A percentile compares a stretch with the other conserved stretches of the same genome.
Evolutionary conservation across 2,888 invertebrate genomes (phyloP).

Genomic region (Alviniconcha strummeri): DNA sequence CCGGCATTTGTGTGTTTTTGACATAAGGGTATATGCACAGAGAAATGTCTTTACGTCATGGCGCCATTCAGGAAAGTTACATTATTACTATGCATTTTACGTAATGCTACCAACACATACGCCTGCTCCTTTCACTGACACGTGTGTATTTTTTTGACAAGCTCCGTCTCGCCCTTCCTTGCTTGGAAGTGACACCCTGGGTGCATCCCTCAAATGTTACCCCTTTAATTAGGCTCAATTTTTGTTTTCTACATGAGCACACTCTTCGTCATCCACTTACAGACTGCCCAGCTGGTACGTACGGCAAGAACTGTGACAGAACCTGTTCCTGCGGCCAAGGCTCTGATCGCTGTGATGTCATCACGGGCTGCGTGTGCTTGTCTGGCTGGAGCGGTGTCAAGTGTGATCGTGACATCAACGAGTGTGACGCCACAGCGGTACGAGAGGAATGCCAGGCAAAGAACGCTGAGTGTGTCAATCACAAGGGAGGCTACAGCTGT

Average conservation of each 20-base stretch:
- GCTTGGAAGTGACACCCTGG: not conserved
- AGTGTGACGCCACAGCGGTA: not conserved
- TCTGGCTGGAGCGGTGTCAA: conserved; percentile 3
- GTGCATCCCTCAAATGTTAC: too few relatives aligned
- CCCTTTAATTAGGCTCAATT: too few relatives aligned
- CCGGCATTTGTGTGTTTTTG: too few relatives aligned
- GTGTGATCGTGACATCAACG: conserved; percentile 14
- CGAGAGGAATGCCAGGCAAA: not conserved
- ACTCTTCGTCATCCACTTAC: not conserved
- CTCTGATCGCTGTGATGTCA: not conserved
- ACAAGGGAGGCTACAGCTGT: conserved; percentile 22
- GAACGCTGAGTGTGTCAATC: conserved; percentile 8
- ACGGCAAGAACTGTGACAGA: conserved; percentile 38
- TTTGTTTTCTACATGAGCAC: too few relatives aligned
- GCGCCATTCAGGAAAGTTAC: too few relatives aligned
- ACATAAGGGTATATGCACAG: too few relatives aligned
- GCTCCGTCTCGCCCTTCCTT: not conserved
- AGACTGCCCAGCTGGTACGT: conserved; percentile 38
- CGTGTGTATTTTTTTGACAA: not conserved
- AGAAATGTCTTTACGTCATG: too few relatives aligned
- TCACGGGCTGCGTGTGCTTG: conserved; percentile 13
- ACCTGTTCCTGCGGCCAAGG: conserved; percentile 39
- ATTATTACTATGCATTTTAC: too few relatives aligned
- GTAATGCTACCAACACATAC: too few relatives aligned
- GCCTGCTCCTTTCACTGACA: too few relatives aligned